Evolutionary conservation across 2,113 vertebrate species (phyloP), one percentile per base, ranked within the genome.

Genomic region (Oreocharis arfaki): DNA sequence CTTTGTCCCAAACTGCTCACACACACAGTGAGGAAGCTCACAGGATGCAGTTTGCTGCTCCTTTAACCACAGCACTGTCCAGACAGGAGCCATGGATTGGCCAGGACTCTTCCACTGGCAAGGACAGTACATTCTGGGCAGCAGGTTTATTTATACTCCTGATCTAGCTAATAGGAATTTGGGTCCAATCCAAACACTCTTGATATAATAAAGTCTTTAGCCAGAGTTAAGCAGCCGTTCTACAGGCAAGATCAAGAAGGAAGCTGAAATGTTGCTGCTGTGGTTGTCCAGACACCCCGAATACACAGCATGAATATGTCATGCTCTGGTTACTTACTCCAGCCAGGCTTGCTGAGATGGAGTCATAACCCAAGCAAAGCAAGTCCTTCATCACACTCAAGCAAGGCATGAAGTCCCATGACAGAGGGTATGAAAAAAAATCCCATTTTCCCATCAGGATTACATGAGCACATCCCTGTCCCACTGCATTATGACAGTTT

Each of bases 81-180:
- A 0, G 13, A 33, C 46, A 49, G 73, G 41, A 84, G 80, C 5
- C 4, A 30, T 14, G 52, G 80, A 19, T 19, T 42, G 80, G 60
- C 84, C 89, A 37, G 9, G 21, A 23, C 35, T 41, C 76, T 52
- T n/a, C 32, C 63, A 7, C 26, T 50, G 78, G 59, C 2, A 6
- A 92, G 87, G 55, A 91, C 49, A 61, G 59, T 3, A 7, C 21
- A 94, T 74, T 70, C 68, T 59, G 73, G 64, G 89, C 89, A 69
- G 28, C 41, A 20, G 63, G 68, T 80, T 94, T 95, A 88, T 94
- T 94, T 91, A 95, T 81, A 94, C 55, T 60, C 76, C 84, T 57
- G 55, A 70, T 57, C 87, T 65, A 91, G 87, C 91, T 89, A 94
- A 94, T 28, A 80, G 68, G 73, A 96, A 77, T 74, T 61, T 84